phyloP scores from a whole-genome alignment of 2,888 invertebrate genomes.

The Athripsodes cinereus region DNA sequence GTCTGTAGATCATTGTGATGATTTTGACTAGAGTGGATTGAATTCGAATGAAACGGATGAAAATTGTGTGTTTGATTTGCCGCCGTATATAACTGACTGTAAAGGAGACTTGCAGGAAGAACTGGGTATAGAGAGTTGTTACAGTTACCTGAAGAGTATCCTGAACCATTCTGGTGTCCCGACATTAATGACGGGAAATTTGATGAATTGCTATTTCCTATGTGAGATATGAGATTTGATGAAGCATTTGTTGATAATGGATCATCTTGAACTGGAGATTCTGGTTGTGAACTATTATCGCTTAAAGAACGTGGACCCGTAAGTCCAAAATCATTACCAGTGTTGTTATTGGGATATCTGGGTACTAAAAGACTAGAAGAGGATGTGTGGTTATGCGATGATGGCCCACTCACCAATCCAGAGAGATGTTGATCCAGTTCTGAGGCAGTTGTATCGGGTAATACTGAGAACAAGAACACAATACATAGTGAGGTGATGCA shows the following conservation, averaged over 20 bases:
- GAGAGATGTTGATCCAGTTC: conserved; percentile 70
- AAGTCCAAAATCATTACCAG: conserved; percentile 58
- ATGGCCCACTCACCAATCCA: conserved; percentile 52
- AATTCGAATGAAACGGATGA: conserved; percentile 60
- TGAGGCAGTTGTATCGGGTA: conserved; percentile 72
- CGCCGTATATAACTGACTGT: conserved; percentile 77
- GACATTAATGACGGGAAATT: conserved; percentile 60
- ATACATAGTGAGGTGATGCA: no score
- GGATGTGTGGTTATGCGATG: conserved; percentile 43
- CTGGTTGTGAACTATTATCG: conserved; percentile 76
- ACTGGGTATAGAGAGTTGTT: conserved; percentile 73
- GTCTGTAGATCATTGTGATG: conserved; percentile 66
- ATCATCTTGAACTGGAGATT: conserved; percentile 78
- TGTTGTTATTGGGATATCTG: conserved; percentile 57
- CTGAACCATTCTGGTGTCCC: conserved; percentile 52
- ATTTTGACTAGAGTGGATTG: conserved; percentile 57
- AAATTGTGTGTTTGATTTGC: conserved; percentile 70
- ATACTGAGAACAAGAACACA: conserved; percentile 42
- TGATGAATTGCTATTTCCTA: conserved; percentile 45
- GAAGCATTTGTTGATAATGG: conserved; percentile 58
- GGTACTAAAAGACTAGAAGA: conserved; percentile 46
- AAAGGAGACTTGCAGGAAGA: conserved; percentile 72
- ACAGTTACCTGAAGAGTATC: conserved; percentile 57
- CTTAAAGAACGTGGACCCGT: conserved; percentile 71
- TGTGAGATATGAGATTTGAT: conserved; percentile 54